A percentile compares a stretch with the other conserved stretches of the same genome.
These are phyloP conservation scores for Globicephala melas DNA, from an alignment of 2,113 vertebrate genomes.

Conservation along the genomic window DNA sequence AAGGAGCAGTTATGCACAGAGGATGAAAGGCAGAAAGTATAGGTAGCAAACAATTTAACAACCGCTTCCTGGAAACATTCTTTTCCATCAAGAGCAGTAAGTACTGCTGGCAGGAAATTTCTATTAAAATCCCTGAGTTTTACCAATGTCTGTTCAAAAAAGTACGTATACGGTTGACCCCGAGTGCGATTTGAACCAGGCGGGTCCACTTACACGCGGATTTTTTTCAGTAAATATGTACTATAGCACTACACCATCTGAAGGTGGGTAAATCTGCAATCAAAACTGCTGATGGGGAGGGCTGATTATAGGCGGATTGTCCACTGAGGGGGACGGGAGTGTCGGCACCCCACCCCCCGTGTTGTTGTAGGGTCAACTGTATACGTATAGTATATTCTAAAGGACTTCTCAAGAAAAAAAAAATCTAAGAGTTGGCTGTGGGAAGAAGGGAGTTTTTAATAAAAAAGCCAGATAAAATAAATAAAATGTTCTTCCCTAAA, in stretches of 20 bases:
- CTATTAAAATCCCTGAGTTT: not conserved
- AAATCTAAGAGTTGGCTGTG: not conserved
- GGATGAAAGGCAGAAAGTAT: not conserved
- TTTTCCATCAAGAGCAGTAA: not conserved
- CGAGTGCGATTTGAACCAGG: not conserved
- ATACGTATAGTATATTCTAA: not conserved
- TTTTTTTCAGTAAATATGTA: not conserved
- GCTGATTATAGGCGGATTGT: not conserved
- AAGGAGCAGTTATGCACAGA: not conserved
- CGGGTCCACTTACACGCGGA: not conserved
- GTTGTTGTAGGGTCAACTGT: not conserved
- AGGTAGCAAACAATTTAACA: not conserved
- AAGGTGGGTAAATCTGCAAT: not conserved
- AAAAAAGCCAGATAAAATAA: not conserved
- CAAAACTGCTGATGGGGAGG: not conserved
- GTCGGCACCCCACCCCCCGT: not conserved
- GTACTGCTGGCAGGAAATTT: not conserved
- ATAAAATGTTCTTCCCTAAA: not conserved
- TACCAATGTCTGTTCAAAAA: not conserved
- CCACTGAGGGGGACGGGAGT: not conserved
- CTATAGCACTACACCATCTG: not conserved
- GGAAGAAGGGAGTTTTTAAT: not conserved
- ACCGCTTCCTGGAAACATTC: not conserved
- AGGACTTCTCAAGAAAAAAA: not conserved
- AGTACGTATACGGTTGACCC: not conserved